phyloP scores from a whole-genome alignment of 2,797 vertebrate genomes.

The Neoniphon sammara region DNA sequence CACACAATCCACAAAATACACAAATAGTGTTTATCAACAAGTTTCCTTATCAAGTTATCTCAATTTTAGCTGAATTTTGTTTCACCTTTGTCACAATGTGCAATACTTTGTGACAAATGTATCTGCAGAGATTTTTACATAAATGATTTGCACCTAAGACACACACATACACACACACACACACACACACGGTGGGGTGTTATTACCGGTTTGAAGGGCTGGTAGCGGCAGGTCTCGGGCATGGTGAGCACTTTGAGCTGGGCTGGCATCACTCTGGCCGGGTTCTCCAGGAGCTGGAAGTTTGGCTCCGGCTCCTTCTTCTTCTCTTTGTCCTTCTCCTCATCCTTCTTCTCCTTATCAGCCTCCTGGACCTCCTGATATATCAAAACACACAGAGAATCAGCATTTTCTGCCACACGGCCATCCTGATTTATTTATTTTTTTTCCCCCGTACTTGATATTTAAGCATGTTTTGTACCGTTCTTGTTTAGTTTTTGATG shows the following conservation, averaged over 20 bases:
- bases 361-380: slow-evolving; percentile 82
- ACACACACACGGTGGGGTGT: background rate
- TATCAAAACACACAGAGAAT: slow-evolving; percentile 16
- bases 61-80: no score
- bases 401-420: background rate
- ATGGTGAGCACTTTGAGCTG: slow-evolving; percentile 97
- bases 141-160: background rate
- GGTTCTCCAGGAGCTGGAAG: slow-evolving; percentile 96
- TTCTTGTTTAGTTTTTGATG: background rate
- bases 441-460: no score
- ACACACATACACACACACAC: background rate
- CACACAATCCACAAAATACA: no score
- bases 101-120: no score
- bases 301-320: slow-evolving; percentile 98
- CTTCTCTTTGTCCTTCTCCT: slow-evolving; percentile 93
- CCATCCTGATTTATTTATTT: background rate
- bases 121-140: no score
- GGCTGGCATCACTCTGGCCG: slow-evolving; percentile 95
- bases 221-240: slow-evolving; percentile 95
- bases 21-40: no score
- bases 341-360: slow-evolving; percentile 80
- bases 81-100: no score
- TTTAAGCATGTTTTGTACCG: background rate
- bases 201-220: slow-evolving; percentile 97
- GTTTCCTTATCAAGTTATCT: no score